These are phyloP conservation scores for Phyllopteryx taeniolatus DNA, from an alignment of 2,113 vertebrate genomes.

Conservation along the genomic window DNA sequence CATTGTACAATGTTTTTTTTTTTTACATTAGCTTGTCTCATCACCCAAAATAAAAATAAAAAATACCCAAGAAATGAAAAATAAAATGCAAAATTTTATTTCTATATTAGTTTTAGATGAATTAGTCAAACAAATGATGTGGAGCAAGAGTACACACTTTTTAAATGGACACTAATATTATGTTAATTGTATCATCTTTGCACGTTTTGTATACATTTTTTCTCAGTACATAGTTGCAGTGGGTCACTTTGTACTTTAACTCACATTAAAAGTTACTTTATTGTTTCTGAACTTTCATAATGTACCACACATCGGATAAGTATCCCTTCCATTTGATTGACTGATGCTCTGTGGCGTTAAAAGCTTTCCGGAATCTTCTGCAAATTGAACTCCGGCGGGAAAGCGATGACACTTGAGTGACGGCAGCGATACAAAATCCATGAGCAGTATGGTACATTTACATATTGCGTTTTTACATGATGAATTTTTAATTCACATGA, in stretches of 20 bases:
- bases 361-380: neutral
- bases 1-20: too few relatives aligned
- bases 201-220: neutral
- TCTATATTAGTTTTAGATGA: too few relatives aligned
- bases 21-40: too few relatives aligned
- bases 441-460: constrained; percentile 10
- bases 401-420: constrained; percentile 35
- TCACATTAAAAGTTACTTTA: neutral
- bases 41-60: too few relatives aligned
- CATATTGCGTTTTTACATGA: constrained; percentile 6
- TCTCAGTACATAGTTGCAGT: neutral
- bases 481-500: constrained; percentile 2
- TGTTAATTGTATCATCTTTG: neutral
- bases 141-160: too few relatives aligned
- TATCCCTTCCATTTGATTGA: constrained; percentile 7
- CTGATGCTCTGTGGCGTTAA: neutral
- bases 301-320: neutral
- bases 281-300: neutral
- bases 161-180: too few relatives aligned
- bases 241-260: neutral
- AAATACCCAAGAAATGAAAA: too few relatives aligned
- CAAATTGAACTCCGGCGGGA: constrained; percentile 20
- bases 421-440: constrained; percentile 21
- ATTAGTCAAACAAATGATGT: too few relatives aligned
- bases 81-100: too few relatives aligned